Base-by-base conservation (phyloP, 2,113 vertebrate genomes). In the Catharus fuscescens region DNA sequence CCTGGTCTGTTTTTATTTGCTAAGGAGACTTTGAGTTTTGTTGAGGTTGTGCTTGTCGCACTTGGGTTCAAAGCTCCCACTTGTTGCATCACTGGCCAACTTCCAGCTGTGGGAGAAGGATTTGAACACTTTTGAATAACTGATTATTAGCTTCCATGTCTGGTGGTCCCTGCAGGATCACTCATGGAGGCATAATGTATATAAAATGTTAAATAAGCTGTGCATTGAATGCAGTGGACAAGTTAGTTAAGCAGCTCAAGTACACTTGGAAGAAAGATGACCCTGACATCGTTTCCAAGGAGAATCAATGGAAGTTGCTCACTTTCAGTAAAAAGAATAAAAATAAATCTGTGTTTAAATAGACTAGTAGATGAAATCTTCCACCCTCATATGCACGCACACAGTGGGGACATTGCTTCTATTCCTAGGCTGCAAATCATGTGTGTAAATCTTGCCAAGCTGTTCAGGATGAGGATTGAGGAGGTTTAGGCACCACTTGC, bases 131-230 rank as follows among this genome's bases (percentile, higher is more conserved):
- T 90, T 57, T 85, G 44, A 86, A 32, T 71, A 95, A 92, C 56
- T 92, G 92, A 70, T 86, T 54, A 59, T 88, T 34, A 45, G 77
- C 74, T 91, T 95, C 93, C 62, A 34, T 2, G 1, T 45, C 90
- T 61, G 28, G 82, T 67, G 76, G 36, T 83, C 76, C 26, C 85
- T 86, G 44, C 76, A 20, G 64, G 84, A 86, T 67, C 73, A 34
- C 44, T 50, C 34, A 1, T 14, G 93, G 92, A 91, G 74, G 88
- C 57, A 26, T 26, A 56, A 52, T 95, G 93, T 95, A 94, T 92
- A 94, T 93, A 96, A 92, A 66, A 77, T 90, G 83, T 96, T 96
- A 96, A 90, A 92, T 95, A 95, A 87, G 60, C 80, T 91, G 79
- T 93, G 88, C 92, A 45, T 79, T 90, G 88, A 92, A 80, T 93